Evolutionary conservation across 2,888 invertebrate genomes (phyloP).

Genomic region (Conops quadrifasciatus): DNA sequence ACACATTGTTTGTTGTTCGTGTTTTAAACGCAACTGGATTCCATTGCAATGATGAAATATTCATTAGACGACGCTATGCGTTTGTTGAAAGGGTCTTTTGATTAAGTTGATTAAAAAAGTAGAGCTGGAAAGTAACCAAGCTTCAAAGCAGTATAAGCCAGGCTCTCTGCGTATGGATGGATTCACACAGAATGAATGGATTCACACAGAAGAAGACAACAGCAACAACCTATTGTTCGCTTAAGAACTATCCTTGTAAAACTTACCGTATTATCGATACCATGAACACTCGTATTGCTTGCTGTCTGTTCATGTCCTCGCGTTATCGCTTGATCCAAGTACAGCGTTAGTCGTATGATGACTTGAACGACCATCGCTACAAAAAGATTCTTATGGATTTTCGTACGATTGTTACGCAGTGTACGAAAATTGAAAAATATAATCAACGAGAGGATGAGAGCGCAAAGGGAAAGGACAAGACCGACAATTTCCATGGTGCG

Average conservation of each 20-base stretch:
- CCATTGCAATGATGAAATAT: too few relatives aligned
- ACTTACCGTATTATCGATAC: constrained; percentile 76
- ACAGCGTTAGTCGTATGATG: constrained; percentile 75
- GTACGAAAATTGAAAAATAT: constrained; percentile 85
- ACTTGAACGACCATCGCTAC: constrained; percentile 83
- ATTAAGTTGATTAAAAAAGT: too few relatives aligned
- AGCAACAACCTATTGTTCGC: too few relatives aligned
- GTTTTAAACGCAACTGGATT: too few relatives aligned
- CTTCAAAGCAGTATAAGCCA: too few relatives aligned
- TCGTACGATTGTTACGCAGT: constrained; percentile 81
- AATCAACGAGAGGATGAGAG: constrained; percentile 77
- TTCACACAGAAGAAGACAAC: too few relatives aligned
- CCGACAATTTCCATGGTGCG: constrained; percentile 86
- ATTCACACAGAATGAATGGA: too few relatives aligned
- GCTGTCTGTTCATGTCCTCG: constrained; percentile 54
- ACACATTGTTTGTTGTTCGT: too few relatives aligned
- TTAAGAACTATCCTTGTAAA: background rate
- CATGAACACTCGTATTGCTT: constrained; percentile 63
- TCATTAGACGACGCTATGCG: too few relatives aligned
- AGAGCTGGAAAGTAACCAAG: too few relatives aligned
- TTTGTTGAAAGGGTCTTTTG: too few relatives aligned
- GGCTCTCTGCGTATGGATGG: too few relatives aligned
- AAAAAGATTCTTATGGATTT: constrained; percentile 87
- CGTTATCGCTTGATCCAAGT: constrained; percentile 76
- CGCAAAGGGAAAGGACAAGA: constrained; percentile 78